Conservation (phyloP, 1,140 invertebrate genomes). For the Bombyx mandarina region DNA sequence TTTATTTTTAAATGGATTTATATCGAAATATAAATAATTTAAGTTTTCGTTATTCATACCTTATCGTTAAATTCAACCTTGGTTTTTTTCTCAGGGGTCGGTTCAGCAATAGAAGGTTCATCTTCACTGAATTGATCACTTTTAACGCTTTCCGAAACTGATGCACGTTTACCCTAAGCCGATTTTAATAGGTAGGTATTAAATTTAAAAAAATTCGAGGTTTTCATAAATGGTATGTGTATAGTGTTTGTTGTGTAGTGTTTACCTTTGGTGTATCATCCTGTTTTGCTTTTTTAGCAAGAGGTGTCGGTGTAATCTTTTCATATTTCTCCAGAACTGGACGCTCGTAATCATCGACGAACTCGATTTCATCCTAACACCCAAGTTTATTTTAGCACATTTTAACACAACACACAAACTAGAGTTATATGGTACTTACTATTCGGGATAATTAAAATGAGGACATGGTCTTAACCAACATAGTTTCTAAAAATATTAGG, state of each 20-base stretch:
- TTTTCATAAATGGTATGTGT: slow-evolving; percentile 6
- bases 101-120: slow-evolving; percentile 42
- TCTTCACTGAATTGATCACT: slow-evolving; percentile 58
- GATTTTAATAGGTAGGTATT: slow-evolving; percentile 8
- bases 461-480: too few species aligned
- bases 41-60: slow-evolving; percentile 19
- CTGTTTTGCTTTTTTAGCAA: slow-evolving; percentile 61
- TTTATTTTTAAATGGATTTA: background rate
- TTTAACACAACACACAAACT: slow-evolving; percentile 54
- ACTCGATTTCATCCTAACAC: slow-evolving; percentile 66
- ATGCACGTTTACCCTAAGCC: slow-evolving; percentile 52
- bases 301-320: slow-evolving; percentile 65
- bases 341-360: slow-evolving; percentile 74
- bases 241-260: slow-evolving; percentile 28
- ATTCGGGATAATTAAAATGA: slow-evolving; percentile 5
- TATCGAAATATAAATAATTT: background rate
- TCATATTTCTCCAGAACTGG: slow-evolving; percentile 73
- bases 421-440: slow-evolving; percentile 9
- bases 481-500: too few species aligned
- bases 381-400: slow-evolving; percentile 52
- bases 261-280: slow-evolving; percentile 58
- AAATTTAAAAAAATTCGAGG: slow-evolving; percentile 5
- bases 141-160: slow-evolving; percentile 51
- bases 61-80: slow-evolving; percentile 55
- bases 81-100: slow-evolving; percentile 52